These are phyloP conservation scores for Triplophysa tibetana DNA, from an alignment of 2,113 vertebrate species.

Conservation along the genomic window DNA sequence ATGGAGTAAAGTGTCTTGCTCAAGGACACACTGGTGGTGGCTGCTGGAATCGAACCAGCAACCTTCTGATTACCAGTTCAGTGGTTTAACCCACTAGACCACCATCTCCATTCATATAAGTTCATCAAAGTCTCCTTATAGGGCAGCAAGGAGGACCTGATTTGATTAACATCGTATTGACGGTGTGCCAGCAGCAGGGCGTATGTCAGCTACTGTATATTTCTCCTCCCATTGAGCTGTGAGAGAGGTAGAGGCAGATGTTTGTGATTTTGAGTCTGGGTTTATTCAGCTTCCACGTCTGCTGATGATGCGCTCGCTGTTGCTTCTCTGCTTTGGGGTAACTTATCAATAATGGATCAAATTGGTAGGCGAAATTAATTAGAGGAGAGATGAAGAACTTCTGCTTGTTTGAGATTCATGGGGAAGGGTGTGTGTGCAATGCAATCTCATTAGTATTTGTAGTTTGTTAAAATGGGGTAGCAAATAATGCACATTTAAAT, in stretches of 20 bases:
- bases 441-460: conserved; percentile 2
- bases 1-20: too few relatives aligned
- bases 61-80: too few relatives aligned
- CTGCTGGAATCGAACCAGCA: too few relatives aligned
- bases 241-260: conserved; percentile 22
- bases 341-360: conserved; percentile 67
- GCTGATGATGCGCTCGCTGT: conserved; percentile 26
- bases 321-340: conserved; percentile 39
- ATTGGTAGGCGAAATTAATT: conserved; percentile 64
- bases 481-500: neutral
- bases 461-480: neutral
- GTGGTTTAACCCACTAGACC: too few relatives aligned
- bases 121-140: conserved; percentile 26
- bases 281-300: neutral
- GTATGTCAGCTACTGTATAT: neutral
- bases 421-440: conserved; percentile 8
- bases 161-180: conserved; percentile 30
- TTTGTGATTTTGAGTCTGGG: neutral
- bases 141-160: conserved; percentile 20
- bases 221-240: neutral
- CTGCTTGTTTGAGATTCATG: conserved; percentile 48
- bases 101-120: too few relatives aligned
- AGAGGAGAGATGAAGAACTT: conserved; percentile 64
- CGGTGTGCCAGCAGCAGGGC: conserved; percentile 18
- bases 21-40: too few relatives aligned